Percentiles rank a stretch among this genome's conserved stretches.
Evolutionary conservation across 2,797 vertebrate genomes (phyloP).

Genomic region (Enteromius radiatus): DNA sequence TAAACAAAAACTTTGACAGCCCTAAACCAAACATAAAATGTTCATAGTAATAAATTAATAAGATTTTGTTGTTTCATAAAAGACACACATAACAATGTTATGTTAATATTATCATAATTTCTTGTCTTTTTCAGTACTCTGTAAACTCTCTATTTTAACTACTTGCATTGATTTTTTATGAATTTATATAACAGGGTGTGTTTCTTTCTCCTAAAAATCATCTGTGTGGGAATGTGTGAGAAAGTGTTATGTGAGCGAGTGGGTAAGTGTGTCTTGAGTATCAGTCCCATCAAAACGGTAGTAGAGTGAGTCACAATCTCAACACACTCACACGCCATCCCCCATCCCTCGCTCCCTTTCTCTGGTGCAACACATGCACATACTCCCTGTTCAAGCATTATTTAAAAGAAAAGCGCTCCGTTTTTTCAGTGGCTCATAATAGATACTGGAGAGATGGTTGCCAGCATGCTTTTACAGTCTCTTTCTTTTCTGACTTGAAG

Average conservation of each 20-base stretch:
- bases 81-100: background rate
- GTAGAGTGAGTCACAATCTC: constrained; percentile 51
- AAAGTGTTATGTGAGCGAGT: constrained; percentile 33
- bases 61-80: background rate
- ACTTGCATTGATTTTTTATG: constrained; percentile 12
- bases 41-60: background rate
- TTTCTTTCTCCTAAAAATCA: constrained; percentile 5
- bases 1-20: too few relatives aligned
- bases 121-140: background rate
- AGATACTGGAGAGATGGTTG: constrained; percentile 20
- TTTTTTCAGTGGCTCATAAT: constrained; percentile 19
- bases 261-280: constrained; percentile 28
- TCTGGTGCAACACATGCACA: constrained; percentile 17
- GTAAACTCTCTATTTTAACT: background rate
- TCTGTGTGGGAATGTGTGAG: constrained; percentile 41
- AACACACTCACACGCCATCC: background rate
- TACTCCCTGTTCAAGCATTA: background rate
- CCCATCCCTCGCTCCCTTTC: background rate
- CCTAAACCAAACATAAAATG: background rate
- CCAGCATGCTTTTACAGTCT: constrained; percentile 12
- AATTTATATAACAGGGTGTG: constrained; percentile 14
- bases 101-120: background rate
- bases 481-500: constrained; percentile 30
- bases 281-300: constrained; percentile 37
- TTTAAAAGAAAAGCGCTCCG: constrained; percentile 14